A percentile compares a stretch with the other conserved stretches of the same genome.
These are phyloP conservation scores for Leptobrachium leishanense DNA, from an alignment of 2,113 vertebrate genomes.

Conservation along the genomic window DNA sequence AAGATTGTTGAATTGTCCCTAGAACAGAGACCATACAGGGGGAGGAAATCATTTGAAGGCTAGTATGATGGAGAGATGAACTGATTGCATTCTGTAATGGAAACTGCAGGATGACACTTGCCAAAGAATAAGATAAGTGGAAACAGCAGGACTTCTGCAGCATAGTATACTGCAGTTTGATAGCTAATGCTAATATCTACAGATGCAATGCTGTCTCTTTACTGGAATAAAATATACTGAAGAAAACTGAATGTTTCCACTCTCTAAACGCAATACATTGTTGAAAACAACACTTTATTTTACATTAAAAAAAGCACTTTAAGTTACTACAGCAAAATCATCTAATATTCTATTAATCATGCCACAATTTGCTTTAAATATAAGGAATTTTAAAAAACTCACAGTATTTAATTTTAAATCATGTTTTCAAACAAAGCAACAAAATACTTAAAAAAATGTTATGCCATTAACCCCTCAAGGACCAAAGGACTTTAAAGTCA, in stretches of 20 bases:
- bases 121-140: constrained; percentile 50
- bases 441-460: too few relatives aligned
- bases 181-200: constrained; percentile 41
- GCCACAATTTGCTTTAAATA: too few relatives aligned
- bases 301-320: too few relatives aligned
- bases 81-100: constrained; percentile 48
- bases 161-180: constrained; percentile 42
- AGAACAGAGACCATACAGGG: constrained; percentile 11
- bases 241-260: background rate
- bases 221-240: background rate
- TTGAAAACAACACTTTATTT: too few relatives aligned
- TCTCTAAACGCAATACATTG: too few relatives aligned
- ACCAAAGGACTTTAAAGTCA: too few relatives aligned
- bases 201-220: constrained; percentile 22
- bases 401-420: too few relatives aligned
- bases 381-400: too few relatives aligned
- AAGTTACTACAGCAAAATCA: too few relatives aligned
- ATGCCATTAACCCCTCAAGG: too few relatives aligned
- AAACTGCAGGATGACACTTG: constrained; percentile 50
- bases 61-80: constrained; percentile 45
- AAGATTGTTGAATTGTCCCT: constrained; percentile 28
- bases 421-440: too few relatives aligned
- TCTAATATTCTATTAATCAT: too few relatives aligned
- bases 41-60: constrained; percentile 37
- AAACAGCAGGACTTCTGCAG: constrained; percentile 46